Base-by-base conservation (phyloP, 92 coral and sea anemone species). In the Palythoa heliodiscus region DNA sequence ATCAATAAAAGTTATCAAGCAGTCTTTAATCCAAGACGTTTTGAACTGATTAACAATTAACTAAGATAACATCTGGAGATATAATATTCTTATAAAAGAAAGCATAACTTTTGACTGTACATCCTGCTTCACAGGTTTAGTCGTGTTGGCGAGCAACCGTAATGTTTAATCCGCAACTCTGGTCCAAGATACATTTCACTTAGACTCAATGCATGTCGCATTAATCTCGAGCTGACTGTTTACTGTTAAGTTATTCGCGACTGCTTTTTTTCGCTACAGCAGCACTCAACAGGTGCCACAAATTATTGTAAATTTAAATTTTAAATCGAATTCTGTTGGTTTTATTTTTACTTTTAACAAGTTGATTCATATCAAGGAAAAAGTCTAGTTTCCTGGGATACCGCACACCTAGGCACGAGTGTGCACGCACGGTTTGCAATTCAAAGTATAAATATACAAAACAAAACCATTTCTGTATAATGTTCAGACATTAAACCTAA, bases 321-420 rank as follows among this genome's bases (percentile, higher is more conserved):
- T 12, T n/a, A 5, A 11, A 3, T 3, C 47, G 23, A 63, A 58
- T 67, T 67, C 4, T 6, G 71, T 67, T 23, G 37, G 1, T 25
- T 37, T 15, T 37, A 25, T 69, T 10, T 69, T 29, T 25, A 69
- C n/a, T 10, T 10, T 25, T 69, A 69, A 25, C 14, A 20, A 0
- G 4, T 20, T 17, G 14, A 24, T 69, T 11, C 14, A 69, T 3
- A 1, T 25, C 13, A 25, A 69, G 25, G 15, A 24, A 15, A 37
- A 63, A 63, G 25, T 63, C 29, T 0, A 63, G 73, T 69, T 35
- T 69, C 73, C 73, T 25, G 47, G 73, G 73, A 25, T 69, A 69
- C 73, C 37, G 24, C 11, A 69, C 7, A 29, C 16, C 73, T 15
- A 29, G 43, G 73, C 47, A 69, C 73, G 73, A 69, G 47, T 37